phyloP scores from a whole-genome alignment of 2,797 vertebrate species.

The Scolopax rusticola region DNA sequence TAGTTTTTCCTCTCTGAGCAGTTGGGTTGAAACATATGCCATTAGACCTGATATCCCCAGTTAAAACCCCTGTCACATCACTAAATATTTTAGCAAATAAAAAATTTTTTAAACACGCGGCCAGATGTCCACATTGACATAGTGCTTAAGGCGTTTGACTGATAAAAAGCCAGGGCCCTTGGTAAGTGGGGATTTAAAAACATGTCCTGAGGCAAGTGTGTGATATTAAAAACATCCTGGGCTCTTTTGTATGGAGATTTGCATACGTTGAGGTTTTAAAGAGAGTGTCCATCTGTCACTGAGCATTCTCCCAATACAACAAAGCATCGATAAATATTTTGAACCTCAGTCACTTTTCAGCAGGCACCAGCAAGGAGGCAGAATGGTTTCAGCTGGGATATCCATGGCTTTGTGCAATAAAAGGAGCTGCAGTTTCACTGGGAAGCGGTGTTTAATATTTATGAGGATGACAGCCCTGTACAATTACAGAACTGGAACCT shows the following conservation, averaged over 20 bases:
- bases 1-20: constrained; percentile 23
- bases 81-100: constrained; percentile 85
- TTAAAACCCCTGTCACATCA: constrained; percentile 72
- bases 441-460: constrained; percentile 61
- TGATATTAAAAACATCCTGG: constrained; percentile 95
- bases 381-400: constrained; percentile 74
- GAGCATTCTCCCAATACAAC: constrained; percentile 89
- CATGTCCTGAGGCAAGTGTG: constrained; percentile 92
- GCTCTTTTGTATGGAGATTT: constrained; percentile 95
- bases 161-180: constrained; percentile 92
- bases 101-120: constrained; percentile 83
- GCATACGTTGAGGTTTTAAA: constrained; percentile 88
- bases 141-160: constrained; percentile 95
- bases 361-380: constrained; percentile 46
- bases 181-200: constrained; percentile 95
- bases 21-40: constrained; percentile 42
- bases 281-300: constrained; percentile 93
- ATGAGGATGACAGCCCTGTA: constrained; percentile 56
- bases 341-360: constrained; percentile 52
- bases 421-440: constrained; percentile 53
- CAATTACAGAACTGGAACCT: constrained; percentile 66
- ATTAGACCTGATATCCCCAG: constrained; percentile 44
- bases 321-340: constrained; percentile 83
- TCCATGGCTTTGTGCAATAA: constrained; percentile 66
- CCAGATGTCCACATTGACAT: constrained; percentile 98